Percentiles rank a stretch among this genome's conserved stretches.
Conservation (phyloP, 2,797 vertebrate genomes). For the Sciurus vulgaris region DNA sequence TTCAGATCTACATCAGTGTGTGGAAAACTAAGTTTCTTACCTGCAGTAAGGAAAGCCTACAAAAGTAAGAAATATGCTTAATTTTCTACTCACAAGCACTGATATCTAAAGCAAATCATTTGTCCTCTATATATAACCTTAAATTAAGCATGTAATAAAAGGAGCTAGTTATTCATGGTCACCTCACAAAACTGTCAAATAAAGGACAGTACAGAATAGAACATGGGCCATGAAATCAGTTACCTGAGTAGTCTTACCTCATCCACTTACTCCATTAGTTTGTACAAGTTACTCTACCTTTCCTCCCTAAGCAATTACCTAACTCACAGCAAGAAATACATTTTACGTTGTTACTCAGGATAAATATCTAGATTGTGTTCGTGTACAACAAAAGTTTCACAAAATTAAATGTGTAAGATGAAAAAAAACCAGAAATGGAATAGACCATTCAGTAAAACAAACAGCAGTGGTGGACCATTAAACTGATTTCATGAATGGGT, state of each 20-base stretch:
- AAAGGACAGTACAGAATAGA: neutral
- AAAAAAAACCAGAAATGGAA: conserved; percentile 30
- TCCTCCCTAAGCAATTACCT: neutral
- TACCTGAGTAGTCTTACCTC: neutral
- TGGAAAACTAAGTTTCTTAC: conserved; percentile 1
- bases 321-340: neutral
- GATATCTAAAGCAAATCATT: conserved; percentile 31
- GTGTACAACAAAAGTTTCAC: neutral
- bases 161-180: neutral
- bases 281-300: neutral
- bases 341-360: conserved; percentile 36
- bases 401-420: neutral
- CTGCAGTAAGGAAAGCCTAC: neutral
- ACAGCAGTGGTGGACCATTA: neutral
- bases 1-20: neutral
- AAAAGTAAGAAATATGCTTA: conserved; percentile 17
- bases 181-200: conserved; percentile 1
- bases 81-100: neutral
- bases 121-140: neutral
- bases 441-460: conserved; percentile 4
- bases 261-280: neutral
- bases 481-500: conserved; percentile 53
- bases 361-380: neutral
- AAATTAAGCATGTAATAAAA: conserved; percentile 22
- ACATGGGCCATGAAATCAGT: neutral